Base-by-base conservation (phyloP, 2,888 invertebrate species). In the Leptogaster cylindrica region DNA sequence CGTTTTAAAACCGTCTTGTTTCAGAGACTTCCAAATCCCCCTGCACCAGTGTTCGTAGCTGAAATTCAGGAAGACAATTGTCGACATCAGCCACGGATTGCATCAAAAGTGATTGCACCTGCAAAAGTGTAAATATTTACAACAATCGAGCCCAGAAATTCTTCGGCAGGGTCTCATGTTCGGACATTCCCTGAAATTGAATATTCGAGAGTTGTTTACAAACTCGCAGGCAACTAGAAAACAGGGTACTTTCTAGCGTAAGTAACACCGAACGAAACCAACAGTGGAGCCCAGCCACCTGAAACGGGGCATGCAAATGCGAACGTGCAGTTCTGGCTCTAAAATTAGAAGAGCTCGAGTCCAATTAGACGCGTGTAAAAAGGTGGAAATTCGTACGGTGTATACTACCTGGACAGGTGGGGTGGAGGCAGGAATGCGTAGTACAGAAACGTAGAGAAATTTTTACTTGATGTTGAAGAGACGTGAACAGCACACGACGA, bases 231-330 rank as follows among this genome's bases (percentile, higher is more conserved):
- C 46, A 46, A 18, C 23, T 46, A n/a, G 23, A 52, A 52, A 18
- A 18, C 16, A 6, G 52, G 31, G 33, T 3, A 52, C 52, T 52
- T 52, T 52, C 52, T 31, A 52, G 52, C 51, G 52, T 31, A 52
- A 52, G 33, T 52, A 33, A 52, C 33, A 52, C 16, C 33, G 52
- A 52, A 33, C 16, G 52, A 52, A 52, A 52, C 28, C 52, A 52
- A 52, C 52, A 52, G 52, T 52, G 33, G 51, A 33, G 33, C 52
- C 33, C 33, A 52, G 16, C 52, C 33, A 52, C 52, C 52, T 52
- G 52, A 33, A 52, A 52, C 52, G 33, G 52, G 10, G 12, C 31
- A 52, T 52, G 52, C 52, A 52, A 52, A 52, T 52, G 28, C 6
- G 18, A 18, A 33, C 31, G 28, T 16, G 18, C 52, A 18, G 10